A percentile compares a stretch with the other conserved stretches of the same genome.
phyloP scores from a whole-genome alignment of 2,797 vertebrate genomes.

The Thripadectes ignobilis region DNA sequence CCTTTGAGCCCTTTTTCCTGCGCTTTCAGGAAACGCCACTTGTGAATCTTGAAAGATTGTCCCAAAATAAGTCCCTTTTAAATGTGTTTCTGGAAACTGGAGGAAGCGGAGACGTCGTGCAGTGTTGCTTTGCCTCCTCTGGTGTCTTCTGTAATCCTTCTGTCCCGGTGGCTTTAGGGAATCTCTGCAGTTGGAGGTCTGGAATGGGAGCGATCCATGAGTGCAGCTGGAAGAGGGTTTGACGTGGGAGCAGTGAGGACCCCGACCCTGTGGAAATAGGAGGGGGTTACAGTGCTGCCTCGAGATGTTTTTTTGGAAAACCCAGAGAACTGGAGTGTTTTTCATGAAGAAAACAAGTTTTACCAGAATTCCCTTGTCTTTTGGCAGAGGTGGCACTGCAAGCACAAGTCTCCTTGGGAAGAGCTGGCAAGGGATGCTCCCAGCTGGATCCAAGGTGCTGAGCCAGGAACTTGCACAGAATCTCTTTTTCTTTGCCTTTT shows the following conservation, averaged over 20 bases:
- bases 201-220: not conserved
- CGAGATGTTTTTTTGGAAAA: not conserved
- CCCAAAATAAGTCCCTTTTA: not conserved
- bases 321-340: not conserved
- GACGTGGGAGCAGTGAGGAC: not conserved
- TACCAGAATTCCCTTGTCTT: not conserved
- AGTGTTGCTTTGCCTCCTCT: slow-evolving; percentile 11
- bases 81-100: not conserved
- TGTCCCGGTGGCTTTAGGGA: slow-evolving; percentile 37
- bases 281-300: not conserved
- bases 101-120: not conserved
- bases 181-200: not conserved
- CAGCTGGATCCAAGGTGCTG: not conserved
- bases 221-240: slow-evolving; percentile 10
- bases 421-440: not conserved
- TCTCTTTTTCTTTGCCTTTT: not conserved
- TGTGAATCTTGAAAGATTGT: not conserved
- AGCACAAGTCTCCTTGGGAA: not conserved
- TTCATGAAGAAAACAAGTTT: not conserved
- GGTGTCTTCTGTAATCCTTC: not conserved
- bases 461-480: not conserved
- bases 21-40: not conserved
- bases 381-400: not conserved
- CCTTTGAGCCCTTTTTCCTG: not conserved
- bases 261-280: not conserved